These are phyloP conservation scores for Branchinecta sandiegonensis DNA, from an alignment of 2,888 invertebrate genomes.

Conservation along the genomic window DNA sequence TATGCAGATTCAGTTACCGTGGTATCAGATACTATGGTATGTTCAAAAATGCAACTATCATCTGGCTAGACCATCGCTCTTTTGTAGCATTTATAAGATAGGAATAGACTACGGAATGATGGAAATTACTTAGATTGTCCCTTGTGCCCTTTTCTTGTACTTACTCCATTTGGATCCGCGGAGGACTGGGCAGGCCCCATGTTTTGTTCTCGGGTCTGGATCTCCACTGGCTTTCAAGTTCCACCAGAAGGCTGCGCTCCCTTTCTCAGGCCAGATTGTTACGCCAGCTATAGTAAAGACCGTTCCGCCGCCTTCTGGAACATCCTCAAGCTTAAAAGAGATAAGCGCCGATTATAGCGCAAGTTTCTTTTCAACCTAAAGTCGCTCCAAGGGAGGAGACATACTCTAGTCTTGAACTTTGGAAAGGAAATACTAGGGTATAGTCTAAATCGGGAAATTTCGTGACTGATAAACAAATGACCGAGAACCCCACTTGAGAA, in stretches of 20 bases:
- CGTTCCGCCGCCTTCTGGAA: constrained; percentile 30
- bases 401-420: too few relatives aligned
- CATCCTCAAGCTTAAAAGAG: constrained; percentile 29
- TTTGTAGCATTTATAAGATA: constrained; percentile 10
- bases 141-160: background rate
- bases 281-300: constrained; percentile 30
- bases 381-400: too few relatives aligned
- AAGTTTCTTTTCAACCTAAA: too few relatives aligned
- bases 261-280: constrained; percentile 30
- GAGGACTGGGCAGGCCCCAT: constrained; percentile 31
- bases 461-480: too few relatives aligned
- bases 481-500: too few relatives aligned
- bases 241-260: constrained; percentile 31
- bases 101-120: constrained; percentile 14
- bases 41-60: too few relatives aligned
- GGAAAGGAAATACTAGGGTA: too few relatives aligned
- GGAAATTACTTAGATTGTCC: background rate
- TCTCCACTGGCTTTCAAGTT: constrained; percentile 29
- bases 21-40: too few relatives aligned
- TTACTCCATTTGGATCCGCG: constrained; percentile 32
- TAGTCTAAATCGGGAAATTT: too few relatives aligned
- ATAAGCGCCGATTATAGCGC: too few relatives aligned
- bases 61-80: background rate
- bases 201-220: constrained; percentile 30
- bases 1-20: too few relatives aligned